Conservation (phyloP, 2,797 vertebrate genomes). For the Kryptopterus vitreolus region DNA sequence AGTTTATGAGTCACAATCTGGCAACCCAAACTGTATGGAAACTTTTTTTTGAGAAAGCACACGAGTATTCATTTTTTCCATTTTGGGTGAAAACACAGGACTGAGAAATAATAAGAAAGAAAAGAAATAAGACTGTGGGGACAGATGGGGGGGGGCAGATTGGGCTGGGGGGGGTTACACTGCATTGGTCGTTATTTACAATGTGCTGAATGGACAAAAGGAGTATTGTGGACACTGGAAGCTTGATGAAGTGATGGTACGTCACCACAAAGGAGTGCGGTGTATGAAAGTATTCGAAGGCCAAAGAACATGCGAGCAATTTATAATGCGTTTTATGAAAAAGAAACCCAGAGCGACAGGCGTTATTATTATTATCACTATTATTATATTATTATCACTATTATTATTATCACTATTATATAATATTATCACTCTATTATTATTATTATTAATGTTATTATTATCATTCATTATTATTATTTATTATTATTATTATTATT, state of each 20-base stretch:
- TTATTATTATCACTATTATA: no score
- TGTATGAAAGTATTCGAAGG: background rate
- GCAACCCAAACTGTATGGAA: constrained; percentile 21
- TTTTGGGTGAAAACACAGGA: constrained; percentile 7
- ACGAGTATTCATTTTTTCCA: background rate
- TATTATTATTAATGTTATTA: no score
- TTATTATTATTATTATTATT: no score
- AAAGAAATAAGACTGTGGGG: background rate
- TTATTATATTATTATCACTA: no score
- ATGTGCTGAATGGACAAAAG: background rate
- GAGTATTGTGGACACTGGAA: background rate
- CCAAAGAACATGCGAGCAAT: background rate
- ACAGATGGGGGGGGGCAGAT: background rate
- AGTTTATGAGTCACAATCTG: constrained; percentile 16
- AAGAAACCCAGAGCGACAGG: background rate
- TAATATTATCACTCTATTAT: no score
- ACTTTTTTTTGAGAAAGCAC: constrained; percentile 19
- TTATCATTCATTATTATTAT: no score
- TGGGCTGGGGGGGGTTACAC: background rate
- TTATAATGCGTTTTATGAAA: background rate
- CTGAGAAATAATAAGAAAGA: background rate
- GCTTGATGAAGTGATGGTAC: constrained; percentile 10
- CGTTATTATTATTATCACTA: no score
- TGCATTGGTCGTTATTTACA: background rate
- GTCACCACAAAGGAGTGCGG: background rate